Evolutionary conservation across 2,888 invertebrate species (phyloP), one percentile per base, ranked within the genome.

Genomic region (Eristalis intricaria): DNA sequence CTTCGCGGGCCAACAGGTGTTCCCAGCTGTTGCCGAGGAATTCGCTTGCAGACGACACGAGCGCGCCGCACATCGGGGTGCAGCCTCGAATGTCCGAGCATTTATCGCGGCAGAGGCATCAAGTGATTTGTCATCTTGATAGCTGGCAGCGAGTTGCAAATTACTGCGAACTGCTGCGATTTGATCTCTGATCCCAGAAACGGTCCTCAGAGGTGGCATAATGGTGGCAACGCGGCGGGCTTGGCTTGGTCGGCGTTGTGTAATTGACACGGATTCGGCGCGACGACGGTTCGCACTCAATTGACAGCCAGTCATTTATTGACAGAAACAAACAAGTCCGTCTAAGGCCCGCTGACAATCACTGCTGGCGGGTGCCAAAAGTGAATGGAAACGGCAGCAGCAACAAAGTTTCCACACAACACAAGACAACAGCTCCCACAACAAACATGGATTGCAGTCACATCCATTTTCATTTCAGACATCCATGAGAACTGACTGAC

Each of bases 91-190:
- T 75, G 75, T 84, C 80, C 70, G 60, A 83, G 78, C 78, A 82
- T 82, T 86, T 78, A 82, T 86, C 74, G 66, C 78, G 19, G 23
- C 61, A 40, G 50, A 78, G 81, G 40, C 78, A 78, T 82, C 61
- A 68, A 80, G 82, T 82, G 77, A 73, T 86, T 78, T 86, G 85
- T 86, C 82, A 82, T 70, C 60, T 38, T 74, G 77, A 70, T 65
- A 82, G 73, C 50, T 82, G 82, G 77, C 81, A 76, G 61, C 61
- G 71, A 80, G 66, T 84, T 80, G 80, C 80, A 76, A 84, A 84
- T 84, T 79, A 69, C 79, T 74, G 63, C 8, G 79, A 43, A 63
- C 68, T 77, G 63, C 63, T 63, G 15, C 61, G 63, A 35, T 32
- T 43, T 50, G 77, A 69, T 77, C 75, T 70, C 60, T 84, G 65